Evolutionary conservation across 2,888 invertebrate species (phyloP), one percentile per base, ranked within the genome.

Genomic region (Coremacera marginata): DNA sequence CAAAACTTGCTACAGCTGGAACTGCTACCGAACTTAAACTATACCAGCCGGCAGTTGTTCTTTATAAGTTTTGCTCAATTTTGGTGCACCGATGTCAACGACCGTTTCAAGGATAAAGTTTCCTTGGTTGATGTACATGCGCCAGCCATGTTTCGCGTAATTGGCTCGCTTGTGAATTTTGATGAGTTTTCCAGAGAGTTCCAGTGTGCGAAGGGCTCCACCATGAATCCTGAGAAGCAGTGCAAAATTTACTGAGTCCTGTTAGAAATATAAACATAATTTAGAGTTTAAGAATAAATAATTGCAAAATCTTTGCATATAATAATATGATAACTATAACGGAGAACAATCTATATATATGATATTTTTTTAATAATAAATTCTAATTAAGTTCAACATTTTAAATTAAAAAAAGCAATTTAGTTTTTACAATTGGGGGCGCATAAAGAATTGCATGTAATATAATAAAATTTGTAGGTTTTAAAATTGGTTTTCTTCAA

Each of bases 41-140:
- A 83, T 4, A 84, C 78, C n/a, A 85, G 84, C 5, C 80, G 83
- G 37, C 85, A 88, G 71, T 72, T 88, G 0, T 89, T 89, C 74
- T 88, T 88, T 65, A 79, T 88, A 3, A 82, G 85, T 27, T 88
- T 85, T 76, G 87, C 86, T 3, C 88, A 88, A 65, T 82, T 85
- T 62, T 86, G 84, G 81, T 88, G 88, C 78, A 84, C 80, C 19
- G 86, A 88, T 74, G 84, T 84, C 51, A 82, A 84, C 44, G 81
- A 81, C 34, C 78, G 77, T n/a, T 80, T 85, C 62, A 85, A 83
- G 71, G 87, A 88, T 55, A 84, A 84, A 70, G 83, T 86, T n/a
- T 83, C 85, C 1, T 71, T 86, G 44, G 78, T 87, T 22, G 81
- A 81, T 27, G 74, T 81, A 0, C 80, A 80, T 16, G 82, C 84